Evolutionary conservation across 2,113 vertebrate species (phyloP).

Genomic region (Notechis scutatus): DNA sequence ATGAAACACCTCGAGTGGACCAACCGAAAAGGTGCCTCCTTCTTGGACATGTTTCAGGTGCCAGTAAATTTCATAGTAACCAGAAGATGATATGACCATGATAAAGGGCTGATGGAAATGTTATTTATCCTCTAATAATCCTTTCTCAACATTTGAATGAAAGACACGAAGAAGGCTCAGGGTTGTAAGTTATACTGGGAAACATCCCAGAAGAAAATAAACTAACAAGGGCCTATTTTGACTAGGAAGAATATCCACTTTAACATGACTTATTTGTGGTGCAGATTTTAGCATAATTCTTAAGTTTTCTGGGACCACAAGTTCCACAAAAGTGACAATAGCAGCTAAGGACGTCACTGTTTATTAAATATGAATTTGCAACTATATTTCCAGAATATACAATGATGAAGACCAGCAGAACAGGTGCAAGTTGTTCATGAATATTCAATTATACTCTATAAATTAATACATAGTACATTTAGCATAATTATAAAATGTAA

Average conservation of each 20-base stretch:
- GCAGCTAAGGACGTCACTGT: not conserved
- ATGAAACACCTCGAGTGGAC: not conserved
- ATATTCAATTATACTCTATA: not conserved
- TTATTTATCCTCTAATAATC: not conserved
- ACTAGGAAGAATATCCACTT: not conserved
- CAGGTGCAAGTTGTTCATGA: not conserved
- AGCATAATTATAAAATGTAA: not conserved
- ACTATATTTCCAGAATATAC: not conserved
- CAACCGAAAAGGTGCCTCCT: not conserved
- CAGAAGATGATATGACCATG: not conserved
- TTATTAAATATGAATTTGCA: not conserved
- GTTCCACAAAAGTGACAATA: not conserved
- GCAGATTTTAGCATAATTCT: not conserved
- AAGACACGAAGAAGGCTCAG: not conserved
- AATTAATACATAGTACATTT: not conserved
- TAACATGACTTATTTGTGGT: not conserved
- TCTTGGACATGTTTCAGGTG: not conserved
- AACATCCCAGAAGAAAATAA: not conserved
- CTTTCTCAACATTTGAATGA: not conserved
- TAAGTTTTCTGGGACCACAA: not conserved
- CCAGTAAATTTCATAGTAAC: not conserved
- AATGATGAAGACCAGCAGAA: not conserved
- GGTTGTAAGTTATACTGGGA: not conserved
- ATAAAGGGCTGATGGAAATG: not conserved
- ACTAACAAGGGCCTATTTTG: not conserved